Evolutionary conservation across 2,113 vertebrate species (phyloP).

Genomic region (Alces alces): DNA sequence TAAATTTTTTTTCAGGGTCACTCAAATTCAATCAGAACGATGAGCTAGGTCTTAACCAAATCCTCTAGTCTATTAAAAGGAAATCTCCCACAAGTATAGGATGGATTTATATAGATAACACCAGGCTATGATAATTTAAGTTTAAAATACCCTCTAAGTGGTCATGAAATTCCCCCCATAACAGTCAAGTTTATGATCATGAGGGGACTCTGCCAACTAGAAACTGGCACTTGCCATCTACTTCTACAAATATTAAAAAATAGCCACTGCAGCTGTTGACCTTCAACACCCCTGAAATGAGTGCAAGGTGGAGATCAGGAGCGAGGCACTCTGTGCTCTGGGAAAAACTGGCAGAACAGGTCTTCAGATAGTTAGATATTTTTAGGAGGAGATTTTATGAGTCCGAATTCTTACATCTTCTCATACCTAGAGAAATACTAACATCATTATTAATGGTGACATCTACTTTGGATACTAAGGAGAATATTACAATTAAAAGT

Average conservation of each 20-base stretch:
- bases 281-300: neutral
- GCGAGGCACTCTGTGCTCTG: neutral
- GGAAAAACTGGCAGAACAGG: neutral
- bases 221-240: neutral
- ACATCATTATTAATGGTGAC: neutral
- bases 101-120: neutral
- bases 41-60: neutral
- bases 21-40: neutral
- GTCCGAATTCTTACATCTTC: neutral
- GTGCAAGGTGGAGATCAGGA: fast-evolving
- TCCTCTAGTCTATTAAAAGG: neutral
- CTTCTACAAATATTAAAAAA: neutral
- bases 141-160: neutral
- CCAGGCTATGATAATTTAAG: neutral
- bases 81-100: neutral
- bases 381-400: neutral
- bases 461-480: neutral
- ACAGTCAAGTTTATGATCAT: neutral
- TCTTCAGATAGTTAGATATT: neutral
- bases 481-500: neutral
- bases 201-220: neutral
- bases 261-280: neutral
- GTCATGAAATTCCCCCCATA: neutral
- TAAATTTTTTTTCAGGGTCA: neutral
- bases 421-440: neutral